Conservation (phyloP, 2,797 vertebrate species). For the Microctenopoma steveboyesi region DNA sequence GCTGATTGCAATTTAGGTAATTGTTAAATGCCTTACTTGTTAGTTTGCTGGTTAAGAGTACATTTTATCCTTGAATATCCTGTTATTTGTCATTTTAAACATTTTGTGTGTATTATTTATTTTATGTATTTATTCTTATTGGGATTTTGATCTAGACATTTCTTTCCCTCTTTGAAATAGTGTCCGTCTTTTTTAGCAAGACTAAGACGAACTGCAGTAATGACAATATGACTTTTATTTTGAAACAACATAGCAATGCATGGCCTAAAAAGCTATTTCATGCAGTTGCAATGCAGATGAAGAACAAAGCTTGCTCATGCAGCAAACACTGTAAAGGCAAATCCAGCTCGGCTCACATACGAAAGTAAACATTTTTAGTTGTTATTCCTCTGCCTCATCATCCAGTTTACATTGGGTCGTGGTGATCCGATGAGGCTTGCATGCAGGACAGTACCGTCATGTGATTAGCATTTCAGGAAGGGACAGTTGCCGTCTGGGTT, state of each 20-base stretch:
- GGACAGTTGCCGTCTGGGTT: slow-evolving; percentile 88
- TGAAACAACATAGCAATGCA: slow-evolving; percentile 51
- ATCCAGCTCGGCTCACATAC: slow-evolving; percentile 65
- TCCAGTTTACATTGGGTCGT: slow-evolving; percentile 71
- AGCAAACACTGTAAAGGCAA: slow-evolving; percentile 60
- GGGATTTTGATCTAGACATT: slow-evolving; percentile 29
- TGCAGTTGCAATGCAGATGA: slow-evolving; percentile 54
- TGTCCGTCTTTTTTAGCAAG: slow-evolving; percentile 50
- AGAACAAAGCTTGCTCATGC: slow-evolving; percentile 68
- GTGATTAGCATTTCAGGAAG: slow-evolving; percentile 85
- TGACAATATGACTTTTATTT: slow-evolving; percentile 36
- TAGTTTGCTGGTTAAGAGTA: slow-evolving; percentile 63
- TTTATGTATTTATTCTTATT: slow-evolving; percentile 43
- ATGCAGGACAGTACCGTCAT: slow-evolving; percentile 78
- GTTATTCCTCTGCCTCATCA: slow-evolving; percentile 64
- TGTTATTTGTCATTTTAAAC: slow-evolving; percentile 54
- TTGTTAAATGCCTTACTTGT: slow-evolving; percentile 64
- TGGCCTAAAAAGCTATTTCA: slow-evolving; percentile 54
- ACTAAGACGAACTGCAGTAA: slow-evolving; percentile 34
- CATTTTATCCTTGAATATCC: slow-evolving; percentile 59
- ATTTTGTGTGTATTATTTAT: slow-evolving; percentile 45
- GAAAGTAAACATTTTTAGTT: slow-evolving; percentile 66
- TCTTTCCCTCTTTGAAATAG: slow-evolving; percentile 48
- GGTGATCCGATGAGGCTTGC: slow-evolving; percentile 73
- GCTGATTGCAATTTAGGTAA: slow-evolving; percentile 85